Evolutionary conservation across 2,888 invertebrate species (phyloP), one percentile per base, ranked within the genome.

Genomic region (Prosopocoilus inquinatus): DNA sequence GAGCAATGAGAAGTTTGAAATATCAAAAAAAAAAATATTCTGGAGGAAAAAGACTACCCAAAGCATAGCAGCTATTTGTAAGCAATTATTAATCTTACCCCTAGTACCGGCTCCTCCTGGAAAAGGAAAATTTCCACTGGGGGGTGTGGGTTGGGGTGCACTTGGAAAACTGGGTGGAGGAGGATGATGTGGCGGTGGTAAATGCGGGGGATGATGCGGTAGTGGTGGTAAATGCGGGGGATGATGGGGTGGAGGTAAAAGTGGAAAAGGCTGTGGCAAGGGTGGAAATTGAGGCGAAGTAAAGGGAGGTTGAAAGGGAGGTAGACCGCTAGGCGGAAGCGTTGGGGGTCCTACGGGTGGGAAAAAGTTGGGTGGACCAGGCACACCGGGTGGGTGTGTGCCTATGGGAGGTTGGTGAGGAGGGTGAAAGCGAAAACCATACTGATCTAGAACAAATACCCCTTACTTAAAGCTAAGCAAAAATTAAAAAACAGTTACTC

Each of bases 291-390:
- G 32, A 34, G 50, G 16, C 15, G 13, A 34, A 35, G 50, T 41
- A 28, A 15, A 20, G 4, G 47, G 50, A 13, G 49, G 38, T 8
- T 41, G 49, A 33, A 35, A n/a, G 1, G 53, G 43, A 20, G 50
- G 55, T 4, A 50, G 57, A 15, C 47, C 53, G 3, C 20, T 11
- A 11, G 54, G 38, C 9, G 35, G 16, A 28, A 54, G 50, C 33
- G 54, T 45, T 11, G 51, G 16, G 36, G 56, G 51, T 47, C 47
- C 45, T 39, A 45, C 51, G 1, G 51, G 51, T 9, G 51, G 51
- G 9, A 36, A 45, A 20, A 45, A 35, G 46, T 51, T 45, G 3
- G 51, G 51, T 1, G 51, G 51, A 45, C 38, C 36, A 51, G 50
- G 16, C 45, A 39, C 45, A 20, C 44, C 50, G 9, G 44, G 41